phyloP scores from a whole-genome alignment of 2,113 vertebrate species.

The Nipponia nippon region DNA sequence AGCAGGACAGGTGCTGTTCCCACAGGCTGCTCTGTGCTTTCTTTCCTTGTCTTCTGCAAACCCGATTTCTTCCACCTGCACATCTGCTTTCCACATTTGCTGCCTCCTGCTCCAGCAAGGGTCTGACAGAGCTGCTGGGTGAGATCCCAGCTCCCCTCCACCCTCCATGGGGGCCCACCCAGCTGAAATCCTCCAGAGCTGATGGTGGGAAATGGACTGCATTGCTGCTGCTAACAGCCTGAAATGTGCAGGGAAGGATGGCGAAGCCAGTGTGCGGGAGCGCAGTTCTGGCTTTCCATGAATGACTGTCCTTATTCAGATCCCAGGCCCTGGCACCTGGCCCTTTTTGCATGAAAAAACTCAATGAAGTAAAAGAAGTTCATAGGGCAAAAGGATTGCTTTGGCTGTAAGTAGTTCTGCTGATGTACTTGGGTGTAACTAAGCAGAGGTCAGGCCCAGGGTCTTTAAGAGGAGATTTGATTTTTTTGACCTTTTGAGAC shows the following conservation, averaged over 20 bases:
- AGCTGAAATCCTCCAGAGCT: fast-evolving
- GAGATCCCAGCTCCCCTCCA: not conserved
- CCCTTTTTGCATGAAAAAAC: not conserved
- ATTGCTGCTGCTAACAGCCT: fast-evolving
- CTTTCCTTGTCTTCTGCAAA: not conserved
- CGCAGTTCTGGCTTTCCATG: not conserved
- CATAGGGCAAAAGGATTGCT: not conserved
- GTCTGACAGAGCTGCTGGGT: not conserved
- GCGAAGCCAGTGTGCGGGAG: not conserved
- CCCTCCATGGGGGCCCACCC: not conserved
- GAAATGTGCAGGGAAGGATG: not conserved
- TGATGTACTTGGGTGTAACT: not conserved
- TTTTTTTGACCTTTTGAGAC: not conserved
- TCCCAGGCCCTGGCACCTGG: not conserved
- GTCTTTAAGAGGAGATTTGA: not conserved
- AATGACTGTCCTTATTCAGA: too few relatives aligned
- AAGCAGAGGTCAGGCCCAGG: not conserved
- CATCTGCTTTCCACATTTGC: slow-evolving; percentile 29
- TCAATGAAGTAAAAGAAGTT: not conserved
- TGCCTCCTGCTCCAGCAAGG: not conserved
- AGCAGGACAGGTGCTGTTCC: not conserved
- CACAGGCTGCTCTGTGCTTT: not conserved
- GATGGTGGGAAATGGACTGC: not conserved
- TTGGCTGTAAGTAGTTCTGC: not conserved
- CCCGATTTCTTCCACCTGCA: not conserved